These are phyloP conservation scores for Harpalus rufipes DNA, from an alignment of 2,888 invertebrate species.

Conservation along the genomic window DNA sequence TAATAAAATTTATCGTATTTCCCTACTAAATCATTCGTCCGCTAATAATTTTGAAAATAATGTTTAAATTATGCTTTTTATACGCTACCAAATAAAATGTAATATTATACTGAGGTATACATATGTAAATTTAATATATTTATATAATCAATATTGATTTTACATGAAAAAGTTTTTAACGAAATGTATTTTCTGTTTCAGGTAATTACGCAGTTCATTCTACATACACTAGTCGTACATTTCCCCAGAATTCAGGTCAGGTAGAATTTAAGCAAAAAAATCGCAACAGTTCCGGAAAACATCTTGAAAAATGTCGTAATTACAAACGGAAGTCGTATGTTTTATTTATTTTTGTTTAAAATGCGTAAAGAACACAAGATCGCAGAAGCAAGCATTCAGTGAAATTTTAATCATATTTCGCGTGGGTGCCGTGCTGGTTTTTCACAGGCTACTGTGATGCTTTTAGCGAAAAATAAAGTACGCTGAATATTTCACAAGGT, in stretches of 20 bases:
- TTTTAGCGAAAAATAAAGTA: slow-evolving; percentile 64
- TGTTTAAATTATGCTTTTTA: slow-evolving; percentile 14
- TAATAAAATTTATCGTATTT: too few relatives aligned
- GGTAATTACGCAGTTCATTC: slow-evolving; percentile 31
- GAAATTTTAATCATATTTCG: slow-evolving; percentile 64
- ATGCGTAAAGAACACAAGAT: slow-evolving; percentile 33
- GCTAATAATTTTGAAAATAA: slow-evolving; percentile 20
- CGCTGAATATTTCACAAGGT: slow-evolving; percentile 60
- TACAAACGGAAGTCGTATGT: slow-evolving; percentile 32
- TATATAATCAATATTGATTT: slow-evolving; percentile 31
- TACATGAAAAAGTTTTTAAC: slow-evolving; percentile 17
- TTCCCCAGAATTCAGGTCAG: slow-evolving; percentile 6
- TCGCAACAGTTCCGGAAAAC: not conserved
- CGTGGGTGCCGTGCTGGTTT: slow-evolving; percentile 33
- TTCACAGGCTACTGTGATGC: slow-evolving; percentile 59
- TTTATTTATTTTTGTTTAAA: slow-evolving; percentile 41
- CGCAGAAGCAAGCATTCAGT: slow-evolving; percentile 27
- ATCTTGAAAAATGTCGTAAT: slow-evolving; percentile 41
- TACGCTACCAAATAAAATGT: not conserved
- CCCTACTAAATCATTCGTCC: not conserved
- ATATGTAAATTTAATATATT: slow-evolving; percentile 16
- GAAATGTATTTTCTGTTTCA: slow-evolving; percentile 26
- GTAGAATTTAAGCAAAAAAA: slow-evolving; percentile 3
- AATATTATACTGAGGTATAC: slow-evolving; percentile 9
- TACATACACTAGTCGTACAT: not conserved